Evolutionary conservation across 2,797 vertebrate genomes (phyloP).

Genomic region (Neostethus bicornis): DNA sequence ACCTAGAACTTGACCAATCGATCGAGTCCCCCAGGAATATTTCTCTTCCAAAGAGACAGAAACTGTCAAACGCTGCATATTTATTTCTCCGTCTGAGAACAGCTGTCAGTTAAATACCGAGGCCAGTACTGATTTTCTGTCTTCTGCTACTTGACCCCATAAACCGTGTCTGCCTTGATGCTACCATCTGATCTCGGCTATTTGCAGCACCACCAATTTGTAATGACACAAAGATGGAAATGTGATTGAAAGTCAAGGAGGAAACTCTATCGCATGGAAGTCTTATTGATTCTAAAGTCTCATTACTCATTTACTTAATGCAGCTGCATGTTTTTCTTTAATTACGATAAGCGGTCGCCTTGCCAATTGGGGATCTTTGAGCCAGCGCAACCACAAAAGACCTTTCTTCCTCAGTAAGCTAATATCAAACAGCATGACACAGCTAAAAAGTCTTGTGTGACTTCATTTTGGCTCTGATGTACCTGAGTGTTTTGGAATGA

Average conservation of each 20-base stretch:
- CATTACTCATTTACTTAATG: constrained; percentile 55
- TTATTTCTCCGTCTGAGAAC: not conserved
- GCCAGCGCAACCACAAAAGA: constrained; percentile 34
- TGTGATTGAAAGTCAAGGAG: not conserved
- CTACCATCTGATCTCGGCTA: not conserved
- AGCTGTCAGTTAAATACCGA: not conserved
- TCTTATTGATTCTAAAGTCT: constrained; percentile 28
- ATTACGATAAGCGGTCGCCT: constrained; percentile 60
- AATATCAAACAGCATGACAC: constrained; percentile 47
- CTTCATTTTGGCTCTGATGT: constrained; percentile 49
- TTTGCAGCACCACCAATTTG: constrained; percentile 19
- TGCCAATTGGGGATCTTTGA: constrained; percentile 50
- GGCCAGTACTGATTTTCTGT: constrained; percentile 12
- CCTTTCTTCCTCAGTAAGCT: constrained; percentile 10
- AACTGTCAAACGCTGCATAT: not conserved
- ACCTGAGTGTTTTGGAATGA: constrained; percentile 49
- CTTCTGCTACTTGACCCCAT: not conserved
- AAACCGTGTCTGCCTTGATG: constrained; percentile 12
- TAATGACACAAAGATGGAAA: constrained; percentile 5
- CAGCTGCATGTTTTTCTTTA: constrained; percentile 63
- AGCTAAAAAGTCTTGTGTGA: constrained; percentile 52
- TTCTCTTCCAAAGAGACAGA: not conserved
- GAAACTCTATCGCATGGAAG: constrained; percentile 24
- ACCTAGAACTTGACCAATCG: not conserved
- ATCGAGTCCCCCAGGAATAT: not conserved